A percentile compares a stretch with the other conserved stretches of the same genome.
phyloP scores from a whole-genome alignment of 1,140 invertebrate genomes.

The Zaprionus ghesquierei region DNA sequence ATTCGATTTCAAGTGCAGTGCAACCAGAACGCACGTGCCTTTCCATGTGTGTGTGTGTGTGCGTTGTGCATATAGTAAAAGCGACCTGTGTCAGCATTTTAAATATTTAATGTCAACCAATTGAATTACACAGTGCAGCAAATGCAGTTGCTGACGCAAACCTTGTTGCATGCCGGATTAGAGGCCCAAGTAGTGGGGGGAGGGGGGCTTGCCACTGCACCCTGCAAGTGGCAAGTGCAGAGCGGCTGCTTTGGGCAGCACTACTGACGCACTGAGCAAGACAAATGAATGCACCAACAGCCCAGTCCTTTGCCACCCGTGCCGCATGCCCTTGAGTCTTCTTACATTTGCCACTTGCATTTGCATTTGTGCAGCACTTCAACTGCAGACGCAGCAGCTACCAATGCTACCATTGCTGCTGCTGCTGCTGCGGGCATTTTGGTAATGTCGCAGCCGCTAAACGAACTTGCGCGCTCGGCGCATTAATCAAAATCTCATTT shows the following conservation, averaged over 20 bases:
- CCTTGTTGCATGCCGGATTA: slow-evolving; percentile 34
- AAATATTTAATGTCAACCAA: slow-evolving; percentile 74
- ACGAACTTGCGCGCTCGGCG: slow-evolving; percentile 32
- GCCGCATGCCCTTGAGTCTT: slow-evolving; percentile 43
- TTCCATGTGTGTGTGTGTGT: background rate
- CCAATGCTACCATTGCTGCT: background rate
- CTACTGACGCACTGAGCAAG: slow-evolving; percentile 51
- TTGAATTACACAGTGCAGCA: slow-evolving; percentile 61
- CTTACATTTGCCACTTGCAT: slow-evolving; percentile 36
- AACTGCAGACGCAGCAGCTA: slow-evolving; percentile 43
- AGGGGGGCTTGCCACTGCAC: background rate
- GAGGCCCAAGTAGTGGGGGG: background rate
- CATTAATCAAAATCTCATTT: slow-evolving; percentile 78
- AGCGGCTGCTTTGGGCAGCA: slow-evolving; percentile 41
- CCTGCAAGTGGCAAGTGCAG: slow-evolving; percentile 50
- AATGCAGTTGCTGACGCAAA: slow-evolving; percentile 15
- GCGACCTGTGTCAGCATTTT: slow-evolving; percentile 61
- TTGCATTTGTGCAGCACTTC: slow-evolving; percentile 66
- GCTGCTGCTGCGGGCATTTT: slow-evolving; percentile 25
- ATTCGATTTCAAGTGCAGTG: slow-evolving; percentile 63
- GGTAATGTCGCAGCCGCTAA: slow-evolving; percentile 34
- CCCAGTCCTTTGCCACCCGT: background rate
- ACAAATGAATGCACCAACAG: slow-evolving; percentile 61
- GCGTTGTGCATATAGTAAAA: slow-evolving; percentile 17
- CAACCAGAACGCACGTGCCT: slow-evolving; percentile 1